Conservation (phyloP, 2,113 vertebrate species). For the Pollimyrus isidori region DNA sequence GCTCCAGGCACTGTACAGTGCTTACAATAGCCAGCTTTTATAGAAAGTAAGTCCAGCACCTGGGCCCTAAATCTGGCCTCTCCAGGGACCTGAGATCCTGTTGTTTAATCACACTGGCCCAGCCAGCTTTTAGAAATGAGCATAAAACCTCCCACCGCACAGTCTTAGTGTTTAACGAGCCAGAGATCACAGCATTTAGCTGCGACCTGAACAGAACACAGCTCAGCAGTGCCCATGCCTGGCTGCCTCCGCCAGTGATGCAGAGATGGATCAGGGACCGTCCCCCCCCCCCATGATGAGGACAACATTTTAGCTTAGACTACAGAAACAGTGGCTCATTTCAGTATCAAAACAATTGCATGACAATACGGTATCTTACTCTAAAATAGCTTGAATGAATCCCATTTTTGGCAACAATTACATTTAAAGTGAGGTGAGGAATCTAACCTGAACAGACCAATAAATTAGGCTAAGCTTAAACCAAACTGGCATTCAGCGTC, state of each 20-base stretch:
- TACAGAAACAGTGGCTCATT: not conserved
- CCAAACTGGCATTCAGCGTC: not conserved
- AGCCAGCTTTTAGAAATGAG: not conserved
- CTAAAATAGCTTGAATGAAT: not conserved
- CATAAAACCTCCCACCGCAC: not conserved
- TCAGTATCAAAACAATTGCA: not conserved
- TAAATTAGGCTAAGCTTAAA: not conserved
- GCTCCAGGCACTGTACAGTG: not conserved
- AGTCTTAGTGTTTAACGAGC: not conserved
- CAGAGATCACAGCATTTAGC: not conserved
- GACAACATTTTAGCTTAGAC: not conserved
- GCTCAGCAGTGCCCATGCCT: not conserved
- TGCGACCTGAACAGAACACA: not conserved
- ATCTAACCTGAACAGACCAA: not conserved
- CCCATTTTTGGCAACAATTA: not conserved
- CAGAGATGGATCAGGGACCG: not conserved
- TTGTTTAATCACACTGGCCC: not conserved
- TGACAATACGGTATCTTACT: not conserved
- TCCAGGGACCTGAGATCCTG: not conserved
- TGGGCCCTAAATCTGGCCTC: not conserved
- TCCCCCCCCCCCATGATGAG: not conserved
- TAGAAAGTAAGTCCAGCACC: not conserved
- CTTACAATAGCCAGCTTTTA: not conserved
- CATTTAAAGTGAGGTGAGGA: not conserved
- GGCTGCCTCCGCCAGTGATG: not conserved